Base-by-base conservation (phyloP, 2,888 invertebrate species). In the Ptychoptera albimana region DNA sequence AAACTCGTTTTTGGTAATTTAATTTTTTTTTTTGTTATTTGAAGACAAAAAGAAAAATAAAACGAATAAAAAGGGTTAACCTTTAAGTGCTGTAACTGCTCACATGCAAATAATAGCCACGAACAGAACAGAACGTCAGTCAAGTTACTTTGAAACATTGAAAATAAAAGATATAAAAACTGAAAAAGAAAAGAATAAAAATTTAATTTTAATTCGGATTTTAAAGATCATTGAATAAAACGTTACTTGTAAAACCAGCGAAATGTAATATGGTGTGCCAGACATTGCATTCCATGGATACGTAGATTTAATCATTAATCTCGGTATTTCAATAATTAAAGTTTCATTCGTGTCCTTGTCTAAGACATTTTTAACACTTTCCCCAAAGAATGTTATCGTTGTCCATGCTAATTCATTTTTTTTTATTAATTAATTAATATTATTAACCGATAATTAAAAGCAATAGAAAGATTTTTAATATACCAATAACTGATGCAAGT, bases 21-120 rank as follows among this genome's bases (percentile, higher is more conserved):
- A 7, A 3, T 23, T 23, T 7, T 23, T 23, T 23, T 7, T 23
- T 23, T 23, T 23, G 23, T 23, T 23, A 5, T 23, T 23, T 23
- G n/a, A n/a, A n/a, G n/a, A n/a, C n/a, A n/a, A n/a, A n/a, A n/a
- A n/a, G n/a, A n/a, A n/a, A n/a, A n/a, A n/a, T n/a, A n/a, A n/a
- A n/a, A n/a, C n/a, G n/a, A n/a, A n/a, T n/a, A n/a, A n/a, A 32
- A 32, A 32, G 13, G 23, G 16, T 8, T 35, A 37, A 49, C 49
- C 43, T 87, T 88, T 35, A 87, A 66, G 60, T 88, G 87, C 57
- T 83, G 82, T 46, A 88, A 66, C 59, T 88, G 87, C 54, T 87
- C 87, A 54, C 87, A 88, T 1, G 87, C 84, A 55, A 84, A 86
- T 47, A 87, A 77, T 51, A 87, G 56, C 83, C 84, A 86, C 1